Evolutionary conservation across 2,888 invertebrate species (phyloP).

Genomic region (Drosophila kuntzei): DNA sequence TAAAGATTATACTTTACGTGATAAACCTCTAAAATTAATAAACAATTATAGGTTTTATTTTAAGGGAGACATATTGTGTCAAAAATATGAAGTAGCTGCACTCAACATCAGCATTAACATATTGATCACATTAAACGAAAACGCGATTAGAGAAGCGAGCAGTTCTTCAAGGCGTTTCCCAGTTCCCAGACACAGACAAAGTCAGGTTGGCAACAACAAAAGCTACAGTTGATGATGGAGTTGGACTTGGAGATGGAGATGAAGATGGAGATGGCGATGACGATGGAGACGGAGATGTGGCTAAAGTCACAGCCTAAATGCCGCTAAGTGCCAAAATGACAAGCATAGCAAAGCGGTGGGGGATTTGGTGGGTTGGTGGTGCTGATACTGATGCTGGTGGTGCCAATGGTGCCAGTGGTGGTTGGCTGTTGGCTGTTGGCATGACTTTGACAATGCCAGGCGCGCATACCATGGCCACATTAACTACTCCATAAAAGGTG

Average conservation of each 20-base stretch:
- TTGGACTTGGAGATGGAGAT: slow-evolving; percentile 6
- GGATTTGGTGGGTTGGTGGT: slow-evolving; percentile 47
- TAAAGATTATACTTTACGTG: neutral
- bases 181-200: slow-evolving; percentile 28
- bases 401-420: slow-evolving; percentile 7
- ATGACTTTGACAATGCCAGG: slow-evolving; percentile 74
- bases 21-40: neutral
- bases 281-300: slow-evolving; percentile 31
- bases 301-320: slow-evolving; percentile 66
- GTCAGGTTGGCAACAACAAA: slow-evolving; percentile 47
- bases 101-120: slow-evolving; percentile 52
- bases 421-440: slow-evolving; percentile 32
- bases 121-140: slow-evolving; percentile 52
- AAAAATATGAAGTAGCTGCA: slow-evolving; percentile 54
- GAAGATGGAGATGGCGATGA: slow-evolving; percentile 19
- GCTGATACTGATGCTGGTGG: slow-evolving; percentile 28
- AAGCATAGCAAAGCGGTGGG: slow-evolving; percentile 62
- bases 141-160: slow-evolving; percentile 37
- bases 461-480: slow-evolving; percentile 77
- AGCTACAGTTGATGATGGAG: slow-evolving; percentile 30
- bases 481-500: slow-evolving; percentile 82
- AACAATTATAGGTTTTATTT: slow-evolving; percentile 12
- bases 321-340: slow-evolving; percentile 77
- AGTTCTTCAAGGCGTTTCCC: slow-evolving; percentile 55
- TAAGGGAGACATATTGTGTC: slow-evolving; percentile 29